Evolutionary conservation across 2,113 vertebrate genomes (phyloP).

Genomic region (Epinephelus moara): DNA sequence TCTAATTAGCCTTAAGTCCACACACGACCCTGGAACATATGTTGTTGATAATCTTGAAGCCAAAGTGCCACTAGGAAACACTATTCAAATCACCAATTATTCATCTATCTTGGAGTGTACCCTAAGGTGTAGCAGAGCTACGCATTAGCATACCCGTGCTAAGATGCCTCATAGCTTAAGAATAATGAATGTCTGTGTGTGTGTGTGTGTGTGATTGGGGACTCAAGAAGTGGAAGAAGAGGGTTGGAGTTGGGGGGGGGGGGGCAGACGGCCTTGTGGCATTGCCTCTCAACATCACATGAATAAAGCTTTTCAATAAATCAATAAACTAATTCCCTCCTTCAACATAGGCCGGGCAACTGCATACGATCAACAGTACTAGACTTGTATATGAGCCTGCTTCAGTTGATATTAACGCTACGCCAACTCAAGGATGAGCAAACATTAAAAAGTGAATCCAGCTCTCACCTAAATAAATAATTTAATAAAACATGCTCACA

Average conservation of each 20-base stretch:
- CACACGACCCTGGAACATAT: slow-evolving; percentile 63
- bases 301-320: slow-evolving; percentile 74
- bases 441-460: slow-evolving; percentile 19
- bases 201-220: slow-evolving; percentile 3
- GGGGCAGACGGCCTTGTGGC: slow-evolving; percentile 36
- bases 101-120: slow-evolving; percentile 45
- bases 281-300: slow-evolving; percentile 30
- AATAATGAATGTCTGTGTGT: slow-evolving; percentile 27
- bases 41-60: slow-evolving; percentile 62
- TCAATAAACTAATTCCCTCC: slow-evolving; percentile 68
- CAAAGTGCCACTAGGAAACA: slow-evolving; percentile 54
- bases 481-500: neutral
- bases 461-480: slow-evolving; percentile 7
- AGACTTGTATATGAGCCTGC: slow-evolving; percentile 27
- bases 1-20: slow-evolving; percentile 76
- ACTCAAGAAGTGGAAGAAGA: slow-evolving; percentile 2
- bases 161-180: slow-evolving; percentile 42
- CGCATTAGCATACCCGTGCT: slow-evolving; percentile 60
- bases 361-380: slow-evolving; percentile 40
- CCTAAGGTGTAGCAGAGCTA: slow-evolving; percentile 47
- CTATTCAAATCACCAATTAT: slow-evolving; percentile 72
- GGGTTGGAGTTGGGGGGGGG: slow-evolving; percentile 7
- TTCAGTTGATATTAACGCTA: neutral
- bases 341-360: slow-evolving; percentile 2
- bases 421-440: slow-evolving; percentile 8